phyloP scores from a whole-genome alignment of 2,113 vertebrate species.

The Sturnira hondurensis region DNA sequence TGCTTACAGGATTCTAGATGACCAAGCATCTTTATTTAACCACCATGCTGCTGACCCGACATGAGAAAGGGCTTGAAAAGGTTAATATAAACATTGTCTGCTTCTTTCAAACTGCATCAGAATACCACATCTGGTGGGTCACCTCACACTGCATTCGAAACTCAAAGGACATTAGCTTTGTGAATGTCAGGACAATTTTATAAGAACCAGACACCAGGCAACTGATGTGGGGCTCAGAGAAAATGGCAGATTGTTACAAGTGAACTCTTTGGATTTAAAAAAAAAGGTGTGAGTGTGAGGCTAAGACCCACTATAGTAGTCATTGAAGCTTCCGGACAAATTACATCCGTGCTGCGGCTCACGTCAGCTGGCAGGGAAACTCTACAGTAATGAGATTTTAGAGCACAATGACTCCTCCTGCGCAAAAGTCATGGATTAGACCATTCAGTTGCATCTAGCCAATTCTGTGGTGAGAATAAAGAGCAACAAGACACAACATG shows the following conservation, averaged over 20 bases:
- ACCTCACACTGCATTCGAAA: constrained; percentile 54
- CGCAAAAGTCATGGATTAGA: constrained; percentile 33
- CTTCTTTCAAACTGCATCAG: constrained; percentile 49
- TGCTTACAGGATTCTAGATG: constrained; percentile 59
- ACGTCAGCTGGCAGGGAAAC: constrained; percentile 63
- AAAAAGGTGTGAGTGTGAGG: background rate
- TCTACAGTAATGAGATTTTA: constrained; percentile 52
- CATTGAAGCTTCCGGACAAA: constrained; percentile 60
- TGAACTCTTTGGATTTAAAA: background rate
- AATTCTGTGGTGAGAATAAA: constrained; percentile 51
- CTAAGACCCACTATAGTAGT: constrained; percentile 16
- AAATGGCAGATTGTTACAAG: constrained; percentile 19
- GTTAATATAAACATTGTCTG: constrained; percentile 67
- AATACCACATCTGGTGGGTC: constrained; percentile 65
- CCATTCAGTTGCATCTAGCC: constrained; percentile 49
- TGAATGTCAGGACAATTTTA: constrained; percentile 69
- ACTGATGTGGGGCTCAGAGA: constrained; percentile 13
- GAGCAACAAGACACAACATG: background rate
- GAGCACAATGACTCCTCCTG: constrained; percentile 26
- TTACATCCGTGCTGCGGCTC: constrained; percentile 17
- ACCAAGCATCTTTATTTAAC: constrained; percentile 64
- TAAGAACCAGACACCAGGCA: constrained; percentile 64
- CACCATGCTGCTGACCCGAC: constrained; percentile 34
- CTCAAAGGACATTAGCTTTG: constrained; percentile 67
- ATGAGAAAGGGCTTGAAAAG: constrained; percentile 54